Percentiles rank a stretch among this genome's conserved stretches.
phyloP scores from a whole-genome alignment of 2,113 vertebrate genomes.

The Heteronetta atricapilla region DNA sequence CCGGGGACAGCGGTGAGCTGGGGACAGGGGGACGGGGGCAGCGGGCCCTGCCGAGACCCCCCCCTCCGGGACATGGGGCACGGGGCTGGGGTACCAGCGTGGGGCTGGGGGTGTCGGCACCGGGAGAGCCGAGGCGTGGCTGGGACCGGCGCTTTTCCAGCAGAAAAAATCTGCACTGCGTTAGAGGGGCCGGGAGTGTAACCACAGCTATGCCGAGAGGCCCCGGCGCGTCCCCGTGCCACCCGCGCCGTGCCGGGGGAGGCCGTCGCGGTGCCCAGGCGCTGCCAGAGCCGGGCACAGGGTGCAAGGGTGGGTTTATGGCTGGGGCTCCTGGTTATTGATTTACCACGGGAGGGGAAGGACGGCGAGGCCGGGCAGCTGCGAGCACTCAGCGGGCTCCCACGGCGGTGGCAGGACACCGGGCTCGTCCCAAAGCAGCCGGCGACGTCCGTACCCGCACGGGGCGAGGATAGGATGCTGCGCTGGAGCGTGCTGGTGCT shows the following conservation, averaged over 20 bases:
- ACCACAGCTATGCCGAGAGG: background rate
- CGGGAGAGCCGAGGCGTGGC: accelerated
- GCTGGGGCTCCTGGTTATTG: background rate
- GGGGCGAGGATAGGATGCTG: background rate
- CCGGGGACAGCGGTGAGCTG: background rate
- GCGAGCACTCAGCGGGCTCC: accelerated
- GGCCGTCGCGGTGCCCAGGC: accelerated
- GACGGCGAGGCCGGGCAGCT: background rate
- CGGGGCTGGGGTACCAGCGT: background rate
- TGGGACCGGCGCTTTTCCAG: background rate
- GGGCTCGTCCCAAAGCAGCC: background rate
- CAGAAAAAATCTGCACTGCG: constrained; percentile 5
- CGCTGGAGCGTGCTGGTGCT: background rate
- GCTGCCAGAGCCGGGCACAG: background rate
- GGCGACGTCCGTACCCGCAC: background rate
- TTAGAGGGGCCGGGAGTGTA: background rate
- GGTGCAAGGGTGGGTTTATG: background rate
- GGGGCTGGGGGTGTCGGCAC: background rate
- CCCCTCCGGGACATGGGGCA: background rate
- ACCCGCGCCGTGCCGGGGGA: background rate
- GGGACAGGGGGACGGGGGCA: background rate
- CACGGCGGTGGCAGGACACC: too few species aligned
- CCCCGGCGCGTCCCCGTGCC: background rate
- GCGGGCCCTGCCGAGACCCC: background rate
- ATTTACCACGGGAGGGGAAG: background rate